Base-by-base conservation (phyloP, 2,797 vertebrate species). In the Gadopsis bispinosus region DNA sequence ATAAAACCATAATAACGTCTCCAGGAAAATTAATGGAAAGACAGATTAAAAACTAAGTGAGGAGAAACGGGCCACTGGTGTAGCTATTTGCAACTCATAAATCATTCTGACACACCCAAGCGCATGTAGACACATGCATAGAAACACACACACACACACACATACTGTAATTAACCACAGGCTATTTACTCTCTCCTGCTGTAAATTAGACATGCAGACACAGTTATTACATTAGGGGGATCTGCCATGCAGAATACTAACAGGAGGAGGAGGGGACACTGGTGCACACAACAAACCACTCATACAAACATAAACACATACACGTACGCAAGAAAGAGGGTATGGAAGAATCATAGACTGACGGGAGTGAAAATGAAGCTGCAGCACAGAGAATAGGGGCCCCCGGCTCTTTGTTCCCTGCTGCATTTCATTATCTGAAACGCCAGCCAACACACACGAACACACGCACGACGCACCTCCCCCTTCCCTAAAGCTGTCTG, bases 131-230 rank as follows among this genome's bases (percentile, higher is more conserved):
- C 90, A 92, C 88, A 84, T 37, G 76, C 86, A 78, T 73, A 69
- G 45, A 77, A 60, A 22, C 39, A 66, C 48, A 67, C 62, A 62
- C 59, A 75, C 61, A 69, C 77, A 80, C 55, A 91, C 87, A 81
- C 88, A 73, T 92, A 93, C 93, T 92, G 93, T 95, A 95, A 95
- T 95, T 94, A 95, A 95, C 94, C 96, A 96, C 94, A 96, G 95
- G 96, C 97, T 97, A 98, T 98, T 97, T 97, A 97, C 97, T 97
- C 96, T 96, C 96, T 96, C 96, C 96, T 96, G 97, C 96, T 79
- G 93, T 97, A 97, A 97, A 97, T 97, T 97, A 97, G 96, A 97
- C 94, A 97, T 94, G 94, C 96, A 97, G 97, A 97, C 95, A 96
- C 95, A 96, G 96, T 97, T 97, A 97, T 97, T 94, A 94, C 93